A percentile compares a stretch with the other conserved stretches of the same genome.
These are phyloP conservation scores for Ephydatia muelleri DNA, from an alignment of 37 sponge, comb jelly and placozoan genomes.

Conservation along the genomic window DNA sequence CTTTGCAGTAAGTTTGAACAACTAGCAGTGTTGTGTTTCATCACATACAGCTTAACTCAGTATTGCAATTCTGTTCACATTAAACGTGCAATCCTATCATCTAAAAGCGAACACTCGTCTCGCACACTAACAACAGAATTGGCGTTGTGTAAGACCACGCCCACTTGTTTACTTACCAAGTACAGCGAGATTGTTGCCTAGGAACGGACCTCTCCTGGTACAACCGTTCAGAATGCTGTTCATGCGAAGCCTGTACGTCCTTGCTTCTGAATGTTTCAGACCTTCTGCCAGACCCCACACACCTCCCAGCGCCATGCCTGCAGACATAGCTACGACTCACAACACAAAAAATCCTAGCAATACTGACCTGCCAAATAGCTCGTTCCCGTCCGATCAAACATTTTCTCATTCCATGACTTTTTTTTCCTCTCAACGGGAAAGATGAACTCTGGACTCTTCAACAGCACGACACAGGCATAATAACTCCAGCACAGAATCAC, in stretches of 20 bases:
- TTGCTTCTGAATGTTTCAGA: slow-evolving; percentile 34
- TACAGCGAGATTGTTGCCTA: slow-evolving; percentile 70
- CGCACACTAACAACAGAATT: no score
- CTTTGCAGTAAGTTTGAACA: no score
- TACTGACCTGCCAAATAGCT: slow-evolving; percentile 56
- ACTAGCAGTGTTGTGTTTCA: no score
- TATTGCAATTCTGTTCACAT: no score
- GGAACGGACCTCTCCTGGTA: slow-evolving; percentile 77
- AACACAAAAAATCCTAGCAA: slow-evolving; percentile 2
- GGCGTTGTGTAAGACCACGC: not conserved
- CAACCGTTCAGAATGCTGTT: slow-evolving; percentile 66
- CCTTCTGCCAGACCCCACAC: slow-evolving; percentile 72
- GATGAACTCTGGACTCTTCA: slow-evolving; percentile 75
- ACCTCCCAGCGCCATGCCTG: slow-evolving; percentile 61
- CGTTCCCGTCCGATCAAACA: slow-evolving; percentile 68
- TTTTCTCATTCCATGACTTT: slow-evolving; percentile 59
- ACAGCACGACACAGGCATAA: not conserved
- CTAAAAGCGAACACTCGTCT: no score
- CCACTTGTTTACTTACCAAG: slow-evolving; percentile 44
- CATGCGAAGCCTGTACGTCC: slow-evolving; percentile 26
- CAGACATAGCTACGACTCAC: not conserved
- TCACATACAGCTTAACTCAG: no score
- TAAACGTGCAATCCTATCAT: no score
- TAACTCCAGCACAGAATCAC: not conserved
- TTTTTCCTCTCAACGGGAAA: slow-evolving; percentile 69